Evolutionary conservation across 1,140 invertebrate genomes (phyloP).

Genomic region (Cheumatopsyche charites): DNA sequence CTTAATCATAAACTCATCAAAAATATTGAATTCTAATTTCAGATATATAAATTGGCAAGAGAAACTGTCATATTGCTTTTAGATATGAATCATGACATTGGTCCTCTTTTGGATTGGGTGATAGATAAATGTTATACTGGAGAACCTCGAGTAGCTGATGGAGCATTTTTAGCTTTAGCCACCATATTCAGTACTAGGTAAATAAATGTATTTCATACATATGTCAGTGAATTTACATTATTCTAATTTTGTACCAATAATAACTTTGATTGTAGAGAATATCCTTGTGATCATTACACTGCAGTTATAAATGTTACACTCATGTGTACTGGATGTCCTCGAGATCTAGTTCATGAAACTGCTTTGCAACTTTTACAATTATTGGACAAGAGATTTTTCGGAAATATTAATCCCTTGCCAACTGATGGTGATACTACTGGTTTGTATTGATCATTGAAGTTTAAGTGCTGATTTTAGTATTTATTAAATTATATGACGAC

Average conservation of each 20-base stretch:
- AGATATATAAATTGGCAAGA: conserved; percentile 89
- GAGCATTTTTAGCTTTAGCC: conserved; percentile 93
- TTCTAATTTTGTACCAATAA: conserved; percentile 6
- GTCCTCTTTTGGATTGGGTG: conserved; percentile 93
- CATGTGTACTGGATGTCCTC: conserved; percentile 93
- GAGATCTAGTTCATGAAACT: conserved; percentile 88
- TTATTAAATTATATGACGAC: too few relatives aligned
- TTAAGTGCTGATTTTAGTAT: too few relatives aligned
- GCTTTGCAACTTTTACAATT: conserved; percentile 93
- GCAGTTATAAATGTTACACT: conserved; percentile 97
- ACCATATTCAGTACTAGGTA: conserved; percentile 95
- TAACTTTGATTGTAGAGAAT: conserved; percentile 74
- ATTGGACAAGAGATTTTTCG: conserved; percentile 94
- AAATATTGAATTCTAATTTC: conserved; percentile 37
- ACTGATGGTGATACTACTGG: conserved; percentile 71
- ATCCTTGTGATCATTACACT: conserved; percentile 98
- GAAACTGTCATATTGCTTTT: conserved; percentile 93
- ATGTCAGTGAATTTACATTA: conserved; percentile 3
- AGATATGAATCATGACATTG: conserved; percentile 95
- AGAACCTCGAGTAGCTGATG: conserved; percentile 85
- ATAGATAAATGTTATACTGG: conserved; percentile 97
- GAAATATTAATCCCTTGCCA: conserved; percentile 73
- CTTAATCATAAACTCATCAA: conserved; percentile 6
- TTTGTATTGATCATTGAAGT: conserved; percentile 56
- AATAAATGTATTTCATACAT: conserved; percentile 49